A percentile compares a stretch with the other conserved stretches of the same genome.
Evolutionary conservation across 1,140 invertebrate genomes (phyloP).

Genomic region (Rhizoglyphus robini): DNA sequence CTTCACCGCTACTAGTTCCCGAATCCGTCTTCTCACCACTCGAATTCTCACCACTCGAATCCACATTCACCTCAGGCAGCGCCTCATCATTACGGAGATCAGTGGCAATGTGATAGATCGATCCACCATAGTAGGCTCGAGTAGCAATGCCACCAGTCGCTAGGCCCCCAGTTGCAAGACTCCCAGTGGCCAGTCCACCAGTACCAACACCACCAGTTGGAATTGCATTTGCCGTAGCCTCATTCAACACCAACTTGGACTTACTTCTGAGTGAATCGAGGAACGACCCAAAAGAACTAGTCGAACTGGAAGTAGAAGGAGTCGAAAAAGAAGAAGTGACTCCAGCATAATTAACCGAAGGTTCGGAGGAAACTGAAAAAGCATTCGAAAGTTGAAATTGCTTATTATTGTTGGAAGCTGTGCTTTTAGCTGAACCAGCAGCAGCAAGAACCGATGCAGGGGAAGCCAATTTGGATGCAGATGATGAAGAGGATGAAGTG

Average conservation of each 20-base stretch:
- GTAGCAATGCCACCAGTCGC: too few species aligned
- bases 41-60: neutral
- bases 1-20: neutral
- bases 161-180: too few species aligned
- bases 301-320: neutral
- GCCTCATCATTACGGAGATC: neutral
- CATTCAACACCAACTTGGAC: neutral
- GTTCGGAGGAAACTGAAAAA: neutral
- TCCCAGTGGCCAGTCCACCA: neutral
- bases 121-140: neutral
- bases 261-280: neutral
- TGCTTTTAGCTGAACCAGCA: neutral
- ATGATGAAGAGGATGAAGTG: neutral
- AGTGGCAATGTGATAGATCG: neutral
- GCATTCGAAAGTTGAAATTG: neutral
- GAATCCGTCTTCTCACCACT: neutral
- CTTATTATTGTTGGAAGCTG: neutral
- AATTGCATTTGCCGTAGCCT: neutral
- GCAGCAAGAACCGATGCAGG: neutral
- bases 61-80: neutral
- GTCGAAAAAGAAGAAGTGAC: too few species aligned
- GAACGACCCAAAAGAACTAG: neutral
- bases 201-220: neutral
- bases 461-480: neutral
- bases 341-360: neutral